Base-by-base conservation (phyloP, 2,888 invertebrate genomes). In the Dascillus cervinus region DNA sequence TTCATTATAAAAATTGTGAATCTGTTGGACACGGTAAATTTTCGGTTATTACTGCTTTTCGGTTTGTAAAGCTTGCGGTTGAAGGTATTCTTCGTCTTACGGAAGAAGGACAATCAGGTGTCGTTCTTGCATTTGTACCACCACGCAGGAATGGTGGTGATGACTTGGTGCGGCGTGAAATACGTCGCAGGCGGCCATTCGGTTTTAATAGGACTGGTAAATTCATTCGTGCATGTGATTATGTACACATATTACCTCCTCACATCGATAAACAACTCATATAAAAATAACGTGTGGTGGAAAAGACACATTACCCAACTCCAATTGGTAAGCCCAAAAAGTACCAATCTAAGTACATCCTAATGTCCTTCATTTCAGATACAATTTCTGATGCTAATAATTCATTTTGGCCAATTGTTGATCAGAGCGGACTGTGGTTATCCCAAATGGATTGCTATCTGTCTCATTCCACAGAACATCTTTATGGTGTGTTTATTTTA, bases 251-350 rank as follows among this genome's bases (percentile, higher is more conserved):
- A 94, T 64, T 94, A 94, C 63, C 72, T 91, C 52, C 69, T 94
- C 42, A 75, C 92, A 0, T 90, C 89, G 1, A 71, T 92, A 37
- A 94, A 94, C 3, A 91, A 92, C 1, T 71, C 80, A 46, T 82
- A 87, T 59, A 86, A 87, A 60, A 89, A 89, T 57, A 89, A n/a
- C 57, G 66, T 94, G 11, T 94, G 92, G 92, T 94, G 94, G 94
- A 94, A 94, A 63, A 85, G 77, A 52, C 86, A 94, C 61, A 75
- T 94, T 52, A 94, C 94, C 3, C 73, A 75, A 29, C 67, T 92
- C 54, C 94, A 94, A 67, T 72, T 94, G 67, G 83, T 88, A 64
- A 20, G 34, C 29, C n/a, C n/a, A n/a, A n/a, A n/a, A n/a, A n/a
- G n/a, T n/a, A n/a, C n/a, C n/a, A n/a, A n/a, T n/a, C n/a, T n/a